phyloP scores from a whole-genome alignment of 2,113 vertebrate genomes.

The Cyphomyrus discorhynchus region DNA sequence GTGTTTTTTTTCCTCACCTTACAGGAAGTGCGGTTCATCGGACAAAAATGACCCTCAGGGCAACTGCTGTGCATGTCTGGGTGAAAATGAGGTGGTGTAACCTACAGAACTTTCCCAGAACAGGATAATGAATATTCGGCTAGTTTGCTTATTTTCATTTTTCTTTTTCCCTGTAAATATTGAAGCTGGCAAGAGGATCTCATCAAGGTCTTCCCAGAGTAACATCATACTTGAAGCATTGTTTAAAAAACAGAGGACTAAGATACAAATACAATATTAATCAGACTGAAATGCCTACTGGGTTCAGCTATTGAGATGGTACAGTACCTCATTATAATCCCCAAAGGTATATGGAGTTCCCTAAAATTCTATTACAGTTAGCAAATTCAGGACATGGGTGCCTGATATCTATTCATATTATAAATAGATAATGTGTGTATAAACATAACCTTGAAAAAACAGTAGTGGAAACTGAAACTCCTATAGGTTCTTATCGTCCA shows the following conservation, averaged over 20 bases:
- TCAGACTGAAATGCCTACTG: background rate
- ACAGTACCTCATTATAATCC: background rate
- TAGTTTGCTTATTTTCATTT: background rate
- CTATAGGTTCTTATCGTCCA: background rate
- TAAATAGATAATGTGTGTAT: background rate
- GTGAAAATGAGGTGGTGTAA: background rate
- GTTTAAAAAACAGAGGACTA: background rate
- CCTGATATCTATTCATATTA: background rate
- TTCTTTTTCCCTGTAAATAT: background rate
- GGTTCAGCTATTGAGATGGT: background rate
- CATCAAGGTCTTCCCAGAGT: background rate
- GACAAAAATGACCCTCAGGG: background rate
- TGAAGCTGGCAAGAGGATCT: background rate
- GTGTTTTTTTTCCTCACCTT: background rate
- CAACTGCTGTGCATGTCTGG: background rate
- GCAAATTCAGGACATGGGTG: background rate
- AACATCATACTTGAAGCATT: background rate
- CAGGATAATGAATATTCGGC: background rate
- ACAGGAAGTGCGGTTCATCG: background rate
- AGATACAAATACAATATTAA: background rate
- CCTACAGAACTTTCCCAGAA: background rate
- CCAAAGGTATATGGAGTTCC: background rate
- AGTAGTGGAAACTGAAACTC: background rate
- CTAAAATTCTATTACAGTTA: background rate
- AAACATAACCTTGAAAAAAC: background rate